Conservation (phyloP, 1,140 invertebrate genomes). For the Ceratitis capitata region DNA sequence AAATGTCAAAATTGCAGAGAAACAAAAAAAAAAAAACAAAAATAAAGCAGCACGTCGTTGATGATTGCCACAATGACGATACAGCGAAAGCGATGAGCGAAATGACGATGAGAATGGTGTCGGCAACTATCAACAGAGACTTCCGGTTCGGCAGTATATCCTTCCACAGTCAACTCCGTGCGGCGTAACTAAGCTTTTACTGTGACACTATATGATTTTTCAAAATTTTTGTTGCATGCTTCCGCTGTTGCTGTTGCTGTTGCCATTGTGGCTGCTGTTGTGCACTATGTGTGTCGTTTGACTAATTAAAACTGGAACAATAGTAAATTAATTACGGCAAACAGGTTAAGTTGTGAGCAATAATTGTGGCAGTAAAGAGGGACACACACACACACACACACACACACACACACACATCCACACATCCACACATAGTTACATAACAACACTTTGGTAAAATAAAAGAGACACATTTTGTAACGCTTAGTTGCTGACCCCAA, state of each 20-base stretch:
- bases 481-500: conserved; percentile 12
- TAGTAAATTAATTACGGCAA: conserved; percentile 42
- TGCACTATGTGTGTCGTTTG: conserved; percentile 34
- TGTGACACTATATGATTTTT: not conserved
- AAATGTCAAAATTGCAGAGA: too few relatives aligned
- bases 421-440: not conserved
- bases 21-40: not conserved
- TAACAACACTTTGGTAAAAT: not conserved
- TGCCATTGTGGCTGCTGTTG: not conserved
- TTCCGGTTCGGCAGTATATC: not conserved
- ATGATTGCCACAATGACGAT: not conserved
- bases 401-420: not conserved
- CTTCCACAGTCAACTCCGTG: not conserved
- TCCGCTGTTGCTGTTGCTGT: not conserved
- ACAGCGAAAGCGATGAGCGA: not conserved
- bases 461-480: not conserved
- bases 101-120: not conserved
- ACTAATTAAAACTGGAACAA: conserved; percentile 43
- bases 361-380: not conserved
- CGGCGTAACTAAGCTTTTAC: not conserved
- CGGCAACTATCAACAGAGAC: not conserved
- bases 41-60: not conserved
- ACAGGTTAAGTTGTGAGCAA: conserved; percentile 40
- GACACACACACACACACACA: not conserved
- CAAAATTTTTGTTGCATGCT: not conserved